Base-by-base conservation (phyloP, 2,797 vertebrate species). In the Manis crassicaudata region DNA sequence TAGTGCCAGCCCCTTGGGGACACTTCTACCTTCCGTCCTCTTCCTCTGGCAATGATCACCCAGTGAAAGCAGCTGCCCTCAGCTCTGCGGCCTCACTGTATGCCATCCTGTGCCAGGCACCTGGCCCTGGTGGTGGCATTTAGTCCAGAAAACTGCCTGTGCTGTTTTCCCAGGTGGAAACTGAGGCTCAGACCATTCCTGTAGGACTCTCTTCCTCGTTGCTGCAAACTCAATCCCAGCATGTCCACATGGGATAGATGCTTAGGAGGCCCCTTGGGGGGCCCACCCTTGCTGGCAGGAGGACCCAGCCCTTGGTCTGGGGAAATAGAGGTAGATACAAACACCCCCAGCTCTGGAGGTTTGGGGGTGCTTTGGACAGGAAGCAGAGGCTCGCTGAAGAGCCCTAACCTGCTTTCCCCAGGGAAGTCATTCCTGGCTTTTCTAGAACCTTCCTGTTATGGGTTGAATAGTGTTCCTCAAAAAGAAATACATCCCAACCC, bases 111-210 rank as follows among this genome's bases (percentile, higher is more conserved):
- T 27, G 32, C 12, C 35, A 13, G 70, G 32, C 0, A 4, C 62
- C 25, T 27, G 43, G 80, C 20, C 70, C 88, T 7, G 1, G 27
- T 63, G 65, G 6, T 25, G 35, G 63, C 5, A 0, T 21, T 83
- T 40, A 54, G 27, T 65, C 83, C 46, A 21, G 95, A 62, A 94
- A 84, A 88, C 63, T 80, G 29, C 37, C 73, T 20, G 2, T 12
- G 25, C 40, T 43, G 2, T 27, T 50, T 90, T 50, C 29, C 6
- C 0, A 29, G 54, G 37, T 6, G 27, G 23, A 80, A 60, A 58
- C 62, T 6, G 25, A 79, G 75, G 58, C 35, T 77, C 32, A 46
- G 70, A 14, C 37, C 1, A 9, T 68, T 18, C 56, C 18, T 32
- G 63, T 1, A 60, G 54, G 37, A 35, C 70, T 18, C 20, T 13